Evolutionary conservation across 2,888 invertebrate genomes (phyloP), one percentile per base, ranked within the genome.

Genomic region (Vesta saturnalis): DNA sequence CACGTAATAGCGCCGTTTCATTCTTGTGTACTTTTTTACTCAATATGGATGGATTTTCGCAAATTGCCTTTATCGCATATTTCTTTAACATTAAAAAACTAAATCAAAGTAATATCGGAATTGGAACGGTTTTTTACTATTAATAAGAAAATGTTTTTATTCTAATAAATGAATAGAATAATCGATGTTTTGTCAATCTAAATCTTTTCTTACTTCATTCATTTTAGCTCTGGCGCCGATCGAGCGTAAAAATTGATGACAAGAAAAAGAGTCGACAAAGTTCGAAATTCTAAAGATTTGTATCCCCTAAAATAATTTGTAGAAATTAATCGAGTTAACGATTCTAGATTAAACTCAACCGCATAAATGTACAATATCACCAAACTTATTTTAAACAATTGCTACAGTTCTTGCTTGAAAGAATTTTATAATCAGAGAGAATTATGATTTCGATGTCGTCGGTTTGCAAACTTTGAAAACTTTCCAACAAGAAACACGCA

Each of bases 1-100:
- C 67, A 61, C 61, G 61, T 67, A 62, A 67, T 67, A 52, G 67
- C 61, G 39, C 54, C 58, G 52, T 67, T 67, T 54, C 67, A 39
- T 67, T 60, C 67, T 55, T 61, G 46, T 62, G 58, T 39, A 39
- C 39, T 60, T 47, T 49, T n/a, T n/a, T n/a, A n/a, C n/a, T n/a
- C n/a, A n/a, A n/a, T 65, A 54, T 60, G 12, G 4, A n/a, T 47
- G 35, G 30, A 56, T 19, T 43, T 58, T 43, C 58, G 10, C 12
- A 30, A 30, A 30, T 30, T 30, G n/a, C n/a, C n/a, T n/a, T n/a
- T n/a, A n/a, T n/a, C n/a, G n/a, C n/a, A n/a, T n/a, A n/a, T n/a
- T n/a, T n/a, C n/a, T n/a, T n/a, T n/a, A n/a, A n/a, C n/a, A n/a
- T n/a, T n/a, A n/a, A n/a, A n/a, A n/a, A n/a, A n/a, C n/a, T n/a